Evolutionary conservation across 64 coral and sea anemone genomes (phyloP), one percentile per base, ranked within the genome.

Genomic region (Hydrozoanthus tunicans): DNA sequence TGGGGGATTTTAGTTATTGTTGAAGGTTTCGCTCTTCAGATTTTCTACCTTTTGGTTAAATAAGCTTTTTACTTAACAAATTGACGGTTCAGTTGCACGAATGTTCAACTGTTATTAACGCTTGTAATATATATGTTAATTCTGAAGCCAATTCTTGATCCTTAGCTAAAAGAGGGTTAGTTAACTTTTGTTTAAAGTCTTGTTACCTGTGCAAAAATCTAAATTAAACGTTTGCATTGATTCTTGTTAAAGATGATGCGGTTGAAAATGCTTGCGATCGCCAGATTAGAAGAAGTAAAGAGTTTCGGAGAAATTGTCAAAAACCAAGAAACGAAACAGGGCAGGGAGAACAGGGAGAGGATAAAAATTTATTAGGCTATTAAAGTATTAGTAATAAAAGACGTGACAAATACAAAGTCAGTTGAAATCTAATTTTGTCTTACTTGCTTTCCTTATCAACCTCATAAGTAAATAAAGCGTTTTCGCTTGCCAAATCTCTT

Each of bases 1-100:
- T 88, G 84, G 68, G 70, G 84, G 68, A 88, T 88, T 73, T 70
- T 13, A 57, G 67, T 88, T 69, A 73, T 88, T 88, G 84, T 88
- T 88, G 70, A 88, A 59, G 60, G 55, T 74, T 88, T 73, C 59
- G 10, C 68, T 88, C 17, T 27, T 60, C 68, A 88, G 68, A 59
- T 58, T 56, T 88, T 74, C 56, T 88, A 73, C 84, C 84, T 88
- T 73, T 88, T 53, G 20, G 84, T 25, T 59, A 68, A 81, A 14
- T 43, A 88, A 75, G 27, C 8, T 75, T 73, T 72, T 83, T 69
- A 43, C 32, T 88, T 88, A 59, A 88, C 68, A 88, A 73, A 73
- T 88, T 88, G 84, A 69, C 55, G 84, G 56, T 73, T 88, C 70
- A 74, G 53, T 88, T 88, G 54, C 84, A 74, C 56, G 53, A 73